Base-by-base conservation (phyloP, 2,888 invertebrate genomes). In the Hypomecis punctinalis region DNA sequence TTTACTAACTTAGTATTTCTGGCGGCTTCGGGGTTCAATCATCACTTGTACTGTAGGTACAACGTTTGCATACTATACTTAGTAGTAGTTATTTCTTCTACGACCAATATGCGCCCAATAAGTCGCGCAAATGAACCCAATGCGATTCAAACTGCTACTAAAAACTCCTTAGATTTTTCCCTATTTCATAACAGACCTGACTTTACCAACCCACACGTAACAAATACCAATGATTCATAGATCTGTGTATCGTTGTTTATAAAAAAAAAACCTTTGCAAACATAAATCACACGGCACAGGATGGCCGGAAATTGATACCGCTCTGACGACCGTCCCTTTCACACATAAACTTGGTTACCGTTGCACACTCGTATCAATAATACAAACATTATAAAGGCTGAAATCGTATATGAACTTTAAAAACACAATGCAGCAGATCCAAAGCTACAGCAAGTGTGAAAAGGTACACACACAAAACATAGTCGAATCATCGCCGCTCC, bases 281-380 rank as follows among this genome's bases (percentile, higher is more conserved):
- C 86, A 87, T 86, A 86, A 88, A 90, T 89, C 88, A 88, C 86
- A 88, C 80, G 81, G 81, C 80, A 79, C 78, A 79, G 81, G 79
- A 79, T 79, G 77, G 73, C 85, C 88, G 90, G 90, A 90, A 89
- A 90, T 89, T 89, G 88, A 88, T 89, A 89, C 88, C 85, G 83
- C 75, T 83, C 81, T 80, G 83, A 79, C 82, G 75, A 75, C 78
- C 75, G 77, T 82, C 81, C 82, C 79, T 71, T 69, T 58, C 73
- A 74, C 77, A 80, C 75, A 78, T 77, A 76, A 76, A 77, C 73
- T 76, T 75, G 75, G 37, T 60, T 13, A 62, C 9, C 23, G 54
- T 51, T 23, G 40, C 37, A 35, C 48, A 36, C 42, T 36, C 40
- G 48, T 42, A 45, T 40, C 37, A 61, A 58, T 37, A 54, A 43